Conservation (phyloP, 2,888 invertebrate species). For the Gymnocheta viridis region DNA sequence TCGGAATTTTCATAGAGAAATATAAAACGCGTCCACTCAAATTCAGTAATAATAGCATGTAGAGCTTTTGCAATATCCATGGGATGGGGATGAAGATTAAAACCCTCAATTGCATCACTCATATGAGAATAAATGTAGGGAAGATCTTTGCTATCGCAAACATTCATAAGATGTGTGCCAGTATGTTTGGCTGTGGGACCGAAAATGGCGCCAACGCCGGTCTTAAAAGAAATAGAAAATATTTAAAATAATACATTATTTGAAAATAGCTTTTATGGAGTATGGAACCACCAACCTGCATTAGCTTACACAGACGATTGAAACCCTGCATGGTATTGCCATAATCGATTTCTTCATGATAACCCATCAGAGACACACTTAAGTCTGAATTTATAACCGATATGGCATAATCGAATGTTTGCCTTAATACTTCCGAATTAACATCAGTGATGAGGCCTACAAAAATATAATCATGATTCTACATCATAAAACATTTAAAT, state of each 20-base stretch:
- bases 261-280: neutral
- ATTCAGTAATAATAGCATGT: constrained; percentile 86
- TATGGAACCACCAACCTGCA: constrained; percentile 83
- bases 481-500: neutral
- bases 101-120: constrained; percentile 84
- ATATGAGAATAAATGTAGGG: constrained; percentile 92
- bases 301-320: constrained; percentile 83
- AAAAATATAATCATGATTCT: neutral
- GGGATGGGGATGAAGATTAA: constrained; percentile 89
- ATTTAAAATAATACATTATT: neutral
- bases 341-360: constrained; percentile 81
- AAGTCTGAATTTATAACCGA: constrained; percentile 77
- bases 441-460: constrained; percentile 78
- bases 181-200: constrained; percentile 88
- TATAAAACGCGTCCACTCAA: constrained; percentile 93
- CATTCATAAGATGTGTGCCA: constrained; percentile 89
- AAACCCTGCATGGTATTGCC: constrained; percentile 84
- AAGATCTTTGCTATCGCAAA: constrained; percentile 91
- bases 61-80: constrained; percentile 85
- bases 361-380: constrained; percentile 74
- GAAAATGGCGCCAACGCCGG: constrained; percentile 90
- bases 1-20: constrained; percentile 84
- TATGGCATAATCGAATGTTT: constrained; percentile 79
- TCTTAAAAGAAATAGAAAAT: constrained; percentile 77
- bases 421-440: constrained; percentile 73